phyloP scores from a whole-genome alignment of 1,140 invertebrate genomes.

The Campodea augens region DNA sequence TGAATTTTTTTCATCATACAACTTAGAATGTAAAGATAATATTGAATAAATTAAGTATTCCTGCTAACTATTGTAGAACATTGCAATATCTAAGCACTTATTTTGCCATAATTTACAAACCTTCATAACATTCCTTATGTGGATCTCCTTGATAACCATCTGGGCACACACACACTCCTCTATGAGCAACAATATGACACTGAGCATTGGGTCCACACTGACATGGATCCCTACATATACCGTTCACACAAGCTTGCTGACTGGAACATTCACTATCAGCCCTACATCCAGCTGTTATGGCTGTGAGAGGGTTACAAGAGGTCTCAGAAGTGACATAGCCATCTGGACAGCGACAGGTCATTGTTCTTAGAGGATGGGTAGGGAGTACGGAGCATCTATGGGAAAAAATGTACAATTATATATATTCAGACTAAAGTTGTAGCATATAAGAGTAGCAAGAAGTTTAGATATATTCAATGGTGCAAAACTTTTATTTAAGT shows the following conservation, averaged over 20 bases:
- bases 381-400: slow-evolving; percentile 55
- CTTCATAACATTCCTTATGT: slow-evolving; percentile 52
- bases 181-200: slow-evolving; percentile 57
- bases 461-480: too few relatives aligned
- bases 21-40: too few relatives aligned
- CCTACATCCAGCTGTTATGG: slow-evolving; percentile 36
- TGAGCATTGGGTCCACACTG: slow-evolving; percentile 63
- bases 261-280: slow-evolving; percentile 56
- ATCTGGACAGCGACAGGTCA: slow-evolving; percentile 70
- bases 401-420: too few relatives aligned
- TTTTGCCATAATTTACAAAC: slow-evolving; percentile 32
- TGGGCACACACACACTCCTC: slow-evolving; percentile 57
- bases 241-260: slow-evolving; percentile 59
- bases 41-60: too few relatives aligned
- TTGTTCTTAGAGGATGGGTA: slow-evolving; percentile 60
- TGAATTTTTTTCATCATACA: too few relatives aligned
- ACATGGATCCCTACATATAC: slow-evolving; percentile 56
- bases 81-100: too few relatives aligned
- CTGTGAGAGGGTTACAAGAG: slow-evolving; percentile 37
- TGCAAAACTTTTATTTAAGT: too few relatives aligned
- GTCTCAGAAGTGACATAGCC: slow-evolving; percentile 66
- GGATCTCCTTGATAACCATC: slow-evolving; percentile 63
- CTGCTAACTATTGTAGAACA: too few relatives aligned
- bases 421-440: too few relatives aligned
- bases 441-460: too few relatives aligned